Evolutionary conservation across 1,140 invertebrate genomes (phyloP).

Genomic region (Atta texana): DNA sequence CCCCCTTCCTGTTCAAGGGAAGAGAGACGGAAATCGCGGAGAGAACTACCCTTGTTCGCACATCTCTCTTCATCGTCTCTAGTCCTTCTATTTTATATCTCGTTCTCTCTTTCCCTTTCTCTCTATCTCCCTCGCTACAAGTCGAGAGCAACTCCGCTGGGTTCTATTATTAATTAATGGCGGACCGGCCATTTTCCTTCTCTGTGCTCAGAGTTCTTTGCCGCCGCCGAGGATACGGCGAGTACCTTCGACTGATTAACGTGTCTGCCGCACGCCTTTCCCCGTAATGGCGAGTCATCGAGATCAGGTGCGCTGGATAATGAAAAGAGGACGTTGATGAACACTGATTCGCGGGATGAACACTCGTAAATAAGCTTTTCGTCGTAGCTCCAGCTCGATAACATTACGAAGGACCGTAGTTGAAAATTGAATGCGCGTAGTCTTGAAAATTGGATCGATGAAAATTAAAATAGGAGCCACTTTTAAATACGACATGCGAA

Average conservation of each 20-base stretch:
- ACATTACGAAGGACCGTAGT: slow-evolving; percentile 3
- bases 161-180: slow-evolving; percentile 81
- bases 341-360: slow-evolving; percentile 42
- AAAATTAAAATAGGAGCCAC: slow-evolving; percentile 10
- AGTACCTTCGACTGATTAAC: slow-evolving; percentile 73
- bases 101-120: slow-evolving; percentile 4
- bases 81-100: slow-evolving; percentile 53
- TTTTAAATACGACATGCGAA: background rate
- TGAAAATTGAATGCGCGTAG: slow-evolving; percentile 42
- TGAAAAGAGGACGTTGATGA: slow-evolving; percentile 60
- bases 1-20: slow-evolving; percentile 76
- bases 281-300: slow-evolving; percentile 35
- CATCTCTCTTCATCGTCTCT: slow-evolving; percentile 42
- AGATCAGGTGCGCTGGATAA: slow-evolving; percentile 56
- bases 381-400: slow-evolving; percentile 10
- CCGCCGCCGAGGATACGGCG: slow-evolving; percentile 45
- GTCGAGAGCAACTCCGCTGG: slow-evolving; percentile 59
- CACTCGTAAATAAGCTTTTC: slow-evolving; percentile 54
- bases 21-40: slow-evolving; percentile 74
- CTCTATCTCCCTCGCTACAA: slow-evolving; percentile 32
- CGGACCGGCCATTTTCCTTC: slow-evolving; percentile 76
- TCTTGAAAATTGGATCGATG: slow-evolving; percentile 41
- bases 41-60: slow-evolving; percentile 70
- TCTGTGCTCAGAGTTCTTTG: slow-evolving; percentile 55
- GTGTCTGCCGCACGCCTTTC: slow-evolving; percentile 67